Evolutionary conservation across 2,113 vertebrate genomes (phyloP).

Genomic region (Lagopus leucura): DNA sequence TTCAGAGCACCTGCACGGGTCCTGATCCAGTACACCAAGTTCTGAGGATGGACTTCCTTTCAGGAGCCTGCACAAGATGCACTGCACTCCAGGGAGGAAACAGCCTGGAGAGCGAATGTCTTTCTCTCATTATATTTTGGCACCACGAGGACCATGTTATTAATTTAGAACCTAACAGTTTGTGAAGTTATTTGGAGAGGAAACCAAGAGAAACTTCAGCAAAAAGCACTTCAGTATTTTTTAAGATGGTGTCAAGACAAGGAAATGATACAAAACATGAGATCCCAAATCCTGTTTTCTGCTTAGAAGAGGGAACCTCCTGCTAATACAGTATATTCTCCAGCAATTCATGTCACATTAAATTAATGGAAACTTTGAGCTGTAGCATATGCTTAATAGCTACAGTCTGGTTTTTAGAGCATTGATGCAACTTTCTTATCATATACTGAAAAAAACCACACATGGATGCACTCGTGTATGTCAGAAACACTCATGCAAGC

Average conservation of each 20-base stretch:
- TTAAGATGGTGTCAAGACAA: constrained; percentile 19
- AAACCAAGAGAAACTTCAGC: background rate
- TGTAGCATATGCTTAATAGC: constrained; percentile 43
- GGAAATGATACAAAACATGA: constrained; percentile 41
- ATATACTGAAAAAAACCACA: background rate
- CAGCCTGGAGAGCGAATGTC: background rate
- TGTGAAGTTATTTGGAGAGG: background rate
- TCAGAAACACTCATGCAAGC: background rate
- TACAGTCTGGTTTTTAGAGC: constrained; percentile 7
- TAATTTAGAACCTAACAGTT: background rate
- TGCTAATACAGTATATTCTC: background rate
- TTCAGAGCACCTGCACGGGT: background rate
- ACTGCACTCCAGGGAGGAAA: background rate
- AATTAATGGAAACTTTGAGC: constrained; percentile 48
- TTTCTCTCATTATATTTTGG: background rate
- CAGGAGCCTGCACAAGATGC: background rate
- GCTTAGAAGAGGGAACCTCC: background rate
- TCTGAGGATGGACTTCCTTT: background rate
- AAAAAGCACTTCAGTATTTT: background rate
- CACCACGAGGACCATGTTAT: background rate
- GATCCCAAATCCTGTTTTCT: background rate
- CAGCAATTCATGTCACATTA: background rate
- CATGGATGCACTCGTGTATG: background rate
- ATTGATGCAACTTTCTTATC: background rate
- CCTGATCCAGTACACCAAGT: background rate